These are phyloP conservation scores for Trachythela sp. DNA, from an alignment of 64 coral and sea anemone species.

Conservation along the genomic window DNA sequence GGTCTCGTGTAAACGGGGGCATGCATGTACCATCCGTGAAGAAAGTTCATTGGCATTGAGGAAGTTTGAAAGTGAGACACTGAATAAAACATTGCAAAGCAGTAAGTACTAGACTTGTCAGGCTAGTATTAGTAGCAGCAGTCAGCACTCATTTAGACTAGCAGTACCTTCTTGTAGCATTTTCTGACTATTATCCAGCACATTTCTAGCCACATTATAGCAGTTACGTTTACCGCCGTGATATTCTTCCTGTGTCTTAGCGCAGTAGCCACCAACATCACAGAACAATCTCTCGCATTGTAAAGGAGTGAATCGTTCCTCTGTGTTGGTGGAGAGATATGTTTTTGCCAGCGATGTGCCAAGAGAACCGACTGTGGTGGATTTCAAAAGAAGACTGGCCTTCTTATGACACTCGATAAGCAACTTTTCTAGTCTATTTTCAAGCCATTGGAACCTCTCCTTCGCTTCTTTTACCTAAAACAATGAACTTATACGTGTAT, in stretches of 20 bases:
- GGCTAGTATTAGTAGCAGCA: no score
- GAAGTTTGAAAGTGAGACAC: no score
- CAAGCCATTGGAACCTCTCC: slow-evolving; percentile 88
- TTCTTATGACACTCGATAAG: slow-evolving; percentile 44
- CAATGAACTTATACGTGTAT: no score
- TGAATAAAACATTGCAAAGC: no score
- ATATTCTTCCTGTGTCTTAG: neutral
- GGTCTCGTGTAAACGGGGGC: no score
- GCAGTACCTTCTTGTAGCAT: neutral
- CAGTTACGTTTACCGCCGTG: neutral
- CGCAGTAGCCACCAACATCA: neutral
- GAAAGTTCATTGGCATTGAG: no score
- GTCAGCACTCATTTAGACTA: no score
- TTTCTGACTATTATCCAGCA: neutral
- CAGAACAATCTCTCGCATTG: neutral
- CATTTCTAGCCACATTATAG: neutral
- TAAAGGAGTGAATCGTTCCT: neutral
- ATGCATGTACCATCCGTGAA: no score
- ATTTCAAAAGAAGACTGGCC: slow-evolving; percentile 17
- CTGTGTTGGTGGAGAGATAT: neutral
- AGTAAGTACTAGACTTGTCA: no score
- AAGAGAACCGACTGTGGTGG: slow-evolving; percentile 25
- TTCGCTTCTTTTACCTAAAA: slow-evolving; percentile 72
- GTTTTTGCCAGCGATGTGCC: neutral
- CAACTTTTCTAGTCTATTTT: slow-evolving; percentile 84